Evolutionary conservation across 2,797 vertebrate genomes (phyloP), one percentile per base, ranked within the genome.

Genomic region (Merluccius polli): DNA sequence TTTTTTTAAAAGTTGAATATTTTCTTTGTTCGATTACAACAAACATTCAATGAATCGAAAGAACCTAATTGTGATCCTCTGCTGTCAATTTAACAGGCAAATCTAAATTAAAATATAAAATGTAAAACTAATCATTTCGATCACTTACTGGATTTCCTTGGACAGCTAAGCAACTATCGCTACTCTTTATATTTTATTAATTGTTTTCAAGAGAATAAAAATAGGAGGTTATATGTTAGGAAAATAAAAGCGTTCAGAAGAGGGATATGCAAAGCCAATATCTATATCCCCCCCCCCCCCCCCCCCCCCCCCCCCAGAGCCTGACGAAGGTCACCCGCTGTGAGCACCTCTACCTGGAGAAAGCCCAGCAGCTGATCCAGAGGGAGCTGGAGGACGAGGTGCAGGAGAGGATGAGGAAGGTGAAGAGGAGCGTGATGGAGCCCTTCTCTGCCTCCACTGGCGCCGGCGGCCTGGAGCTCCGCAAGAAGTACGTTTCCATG

Each of bases 321-420:
- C 1, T 95, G 41, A 8, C 0, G 0, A 94, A 92, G 73, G 92
- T 91, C 12, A 48, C 12, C 32, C 79, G 75, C 1, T 13, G 13
- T 21, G 93, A 95, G 79, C 72, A 79, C 2, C 0, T 0, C 2
- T 68, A 73, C 18, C 24, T 93, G 89, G 90, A 92, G 6, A 71
- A 1, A 27, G 92, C 92, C 82, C 90, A 77, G 80, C 88, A 86
- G 71, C 10, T n/a, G 36, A 90, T 95, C 76, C 89, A 90, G 86
- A 90, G 13, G 67, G 94, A 95, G 84, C 81, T 95, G 38, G 86
- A 92, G 83, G 93, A 94, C 68, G 94, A 95, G 78, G 88, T 83
- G 2, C 36, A 77, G 0, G 87, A 86, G 65, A 88, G 81, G 10
- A 81, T 95, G 81, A 90, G 83, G 73, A 95, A 93, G 83, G 75